A percentile compares a stretch with the other conserved stretches of the same genome.
Evolutionary conservation across 2,113 vertebrate species (phyloP).

Genomic region (Seriola rivoliana): DNA sequence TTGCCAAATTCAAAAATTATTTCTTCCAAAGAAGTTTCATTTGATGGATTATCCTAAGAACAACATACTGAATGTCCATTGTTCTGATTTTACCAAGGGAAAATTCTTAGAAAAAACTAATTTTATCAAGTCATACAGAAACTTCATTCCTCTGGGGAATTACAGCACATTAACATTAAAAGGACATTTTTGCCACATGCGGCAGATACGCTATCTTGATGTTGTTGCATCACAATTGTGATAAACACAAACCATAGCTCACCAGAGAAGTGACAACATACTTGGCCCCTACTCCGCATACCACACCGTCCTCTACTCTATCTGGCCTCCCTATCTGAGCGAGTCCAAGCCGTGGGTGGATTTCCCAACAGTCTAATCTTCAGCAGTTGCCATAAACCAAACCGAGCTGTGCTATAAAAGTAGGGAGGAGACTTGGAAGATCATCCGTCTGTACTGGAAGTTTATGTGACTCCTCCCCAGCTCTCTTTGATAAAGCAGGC

Average conservation of each 20-base stretch:
- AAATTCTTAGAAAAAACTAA: background rate
- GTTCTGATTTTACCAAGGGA: background rate
- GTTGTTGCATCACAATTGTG: conserved; percentile 16
- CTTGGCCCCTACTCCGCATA: background rate
- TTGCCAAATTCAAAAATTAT: background rate
- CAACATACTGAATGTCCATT: background rate
- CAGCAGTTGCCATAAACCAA: conserved; percentile 62
- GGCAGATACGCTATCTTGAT: conserved; percentile 14
- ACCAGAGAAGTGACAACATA: background rate
- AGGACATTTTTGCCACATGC: background rate
- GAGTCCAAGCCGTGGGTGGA: background rate
- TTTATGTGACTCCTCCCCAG: background rate
- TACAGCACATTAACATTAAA: background rate
- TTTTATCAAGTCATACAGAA: background rate
- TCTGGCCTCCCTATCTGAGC: conserved; percentile 14
- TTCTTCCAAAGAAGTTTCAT: background rate
- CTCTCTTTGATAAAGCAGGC: conserved; percentile 2
- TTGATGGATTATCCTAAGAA: background rate
- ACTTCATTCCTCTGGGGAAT: background rate
- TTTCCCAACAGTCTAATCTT: conserved; percentile 70
- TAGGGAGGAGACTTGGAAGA: background rate
- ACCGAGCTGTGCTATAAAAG: conserved; percentile 32
- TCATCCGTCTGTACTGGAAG: conserved; percentile 6
- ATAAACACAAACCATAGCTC: conserved; percentile 29
- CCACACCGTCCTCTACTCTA: background rate